Evolutionary conservation across 2,888 invertebrate species (phyloP).

Genomic region (Drosophila paracracens): DNA sequence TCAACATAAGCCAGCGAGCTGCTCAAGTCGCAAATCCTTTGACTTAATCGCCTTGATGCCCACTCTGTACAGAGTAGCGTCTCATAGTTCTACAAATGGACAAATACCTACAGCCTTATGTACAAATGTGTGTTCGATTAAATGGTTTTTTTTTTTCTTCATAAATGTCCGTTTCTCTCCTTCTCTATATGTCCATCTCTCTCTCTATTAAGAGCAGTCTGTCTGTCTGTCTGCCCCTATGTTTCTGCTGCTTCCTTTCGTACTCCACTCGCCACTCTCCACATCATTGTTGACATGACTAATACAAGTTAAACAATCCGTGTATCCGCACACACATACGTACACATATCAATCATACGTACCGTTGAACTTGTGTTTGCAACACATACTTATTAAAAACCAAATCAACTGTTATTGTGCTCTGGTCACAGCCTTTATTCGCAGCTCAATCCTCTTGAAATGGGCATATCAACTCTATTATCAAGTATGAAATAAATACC

Average conservation of each 20-base stretch:
- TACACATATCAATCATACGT: conserved; percentile 65
- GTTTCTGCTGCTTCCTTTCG: neutral
- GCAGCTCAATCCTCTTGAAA: conserved; percentile 8
- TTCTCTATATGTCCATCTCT: neutral
- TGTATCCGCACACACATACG: neutral
- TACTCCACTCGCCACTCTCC: neutral
- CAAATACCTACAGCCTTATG: neutral
- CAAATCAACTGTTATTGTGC: conserved; percentile 53
- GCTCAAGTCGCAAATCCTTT: conserved; percentile 31
- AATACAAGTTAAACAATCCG: conserved; percentile 52
- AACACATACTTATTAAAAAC: conserved; percentile 14
- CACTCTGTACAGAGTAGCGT: neutral
- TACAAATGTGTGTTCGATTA: neutral
- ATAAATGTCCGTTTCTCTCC: neutral
- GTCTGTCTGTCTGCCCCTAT: neutral
- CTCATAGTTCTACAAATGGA: neutral
- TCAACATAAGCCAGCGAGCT: conserved; percentile 30
- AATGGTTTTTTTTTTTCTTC: conserved; percentile 1
- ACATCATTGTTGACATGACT: conserved; percentile 47
- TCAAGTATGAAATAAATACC: conserved; percentile 15
- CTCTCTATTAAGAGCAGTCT: neutral
- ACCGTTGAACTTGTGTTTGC: conserved; percentile 39
- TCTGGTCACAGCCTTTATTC: neutral
- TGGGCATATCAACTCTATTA: conserved; percentile 24
- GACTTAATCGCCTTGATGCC: conserved; percentile 22